Evolutionary conservation across 1,140 invertebrate species (phyloP), one percentile per base, ranked within the genome.

Genomic region (Capitella teleta): DNA sequence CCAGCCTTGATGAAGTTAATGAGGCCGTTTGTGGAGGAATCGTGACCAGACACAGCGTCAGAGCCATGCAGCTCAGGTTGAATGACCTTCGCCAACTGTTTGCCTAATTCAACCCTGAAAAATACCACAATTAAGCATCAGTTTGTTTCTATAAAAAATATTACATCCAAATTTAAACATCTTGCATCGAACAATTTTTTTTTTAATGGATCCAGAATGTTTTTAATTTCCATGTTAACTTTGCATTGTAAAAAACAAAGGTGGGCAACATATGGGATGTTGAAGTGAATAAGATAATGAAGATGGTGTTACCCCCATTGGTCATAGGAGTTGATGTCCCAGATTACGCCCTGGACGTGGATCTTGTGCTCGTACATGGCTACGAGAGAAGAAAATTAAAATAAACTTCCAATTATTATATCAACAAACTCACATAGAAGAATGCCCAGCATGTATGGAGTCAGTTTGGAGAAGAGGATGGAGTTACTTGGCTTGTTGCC

Each of bases 301-400:
- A 45, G 28, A 45, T 4, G 16, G 36, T 19, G 2, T 76, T 77
- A 86, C 85, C 95, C 96, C 93, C 94, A 99, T 72, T 99, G 96
- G 77, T 99, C 96, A 73, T 86, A 99, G 0, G 94, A 98, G 72
- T 99, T 99, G 61, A 99, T 96, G 69, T 96, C 87, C 96, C 96
- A 99, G 60, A 99, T 91, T 14, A 94, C 80, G 49, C 95, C 95
- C 75, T 99, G 95, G 3, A 46, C 43, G 30, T 25, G 32, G 38
- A 52, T 52, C 37, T 54, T 55, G 46, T 47, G 42, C 19, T 51
- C 49, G 26, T 54, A 74, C 74, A 76, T 74, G 90, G 87, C 93
- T 70, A 98, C 95, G n/a, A 99, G 75, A 52, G 14, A 49, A 18
- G 16, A 52, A 30, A 26, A 52, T 51, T 23, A 53, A 30, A 52